These are phyloP conservation scores for Odontomachus brunneus DNA, from an alignment of 1,140 invertebrate genomes.

Conservation along the genomic window DNA sequence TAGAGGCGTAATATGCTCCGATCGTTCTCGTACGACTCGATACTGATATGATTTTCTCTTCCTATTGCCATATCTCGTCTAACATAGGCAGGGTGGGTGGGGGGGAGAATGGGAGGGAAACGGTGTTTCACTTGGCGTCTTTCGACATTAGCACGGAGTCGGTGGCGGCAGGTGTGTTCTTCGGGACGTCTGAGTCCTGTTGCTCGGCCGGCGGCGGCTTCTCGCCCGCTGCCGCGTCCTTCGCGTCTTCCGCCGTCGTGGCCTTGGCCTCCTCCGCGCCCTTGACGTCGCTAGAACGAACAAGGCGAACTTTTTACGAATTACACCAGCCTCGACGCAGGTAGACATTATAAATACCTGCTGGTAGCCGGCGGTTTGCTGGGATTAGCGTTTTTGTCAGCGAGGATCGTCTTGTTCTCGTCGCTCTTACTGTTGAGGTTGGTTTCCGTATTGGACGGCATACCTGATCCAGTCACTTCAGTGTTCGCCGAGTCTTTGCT, in stretches of 20 bases:
- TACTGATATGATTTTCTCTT: conserved; percentile 81
- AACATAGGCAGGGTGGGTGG: conserved; percentile 27
- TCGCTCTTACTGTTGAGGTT: conserved; percentile 53
- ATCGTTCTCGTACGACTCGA: conserved; percentile 77
- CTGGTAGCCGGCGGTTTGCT: conserved; percentile 56
- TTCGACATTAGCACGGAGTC: conserved; percentile 18
- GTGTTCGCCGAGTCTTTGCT: conserved; percentile 38
- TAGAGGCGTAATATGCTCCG: conserved; percentile 74
- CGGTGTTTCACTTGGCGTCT: conserved; percentile 67
- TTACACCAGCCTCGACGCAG: not conserved
- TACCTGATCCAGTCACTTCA: not conserved
- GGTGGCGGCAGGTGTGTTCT: not conserved
- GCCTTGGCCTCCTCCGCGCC: not conserved
- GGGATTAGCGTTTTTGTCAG: conserved; percentile 73
- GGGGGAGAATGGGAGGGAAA: conserved; percentile 7
- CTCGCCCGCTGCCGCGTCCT: not conserved
- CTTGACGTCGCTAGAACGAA: not conserved
- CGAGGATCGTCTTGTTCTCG: conserved; percentile 51
- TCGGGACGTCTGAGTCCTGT: not conserved
- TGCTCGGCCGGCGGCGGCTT: not conserved
- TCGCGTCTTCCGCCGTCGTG: not conserved
- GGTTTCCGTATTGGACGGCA: conserved; percentile 8
- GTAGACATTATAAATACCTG: conserved; percentile 61
- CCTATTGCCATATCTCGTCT: conserved; percentile 70
- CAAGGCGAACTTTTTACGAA: not conserved